Evolutionary conservation across 2,797 vertebrate genomes (phyloP), one percentile per base, ranked within the genome.

Genomic region (Philypnodon macrostomus): DNA sequence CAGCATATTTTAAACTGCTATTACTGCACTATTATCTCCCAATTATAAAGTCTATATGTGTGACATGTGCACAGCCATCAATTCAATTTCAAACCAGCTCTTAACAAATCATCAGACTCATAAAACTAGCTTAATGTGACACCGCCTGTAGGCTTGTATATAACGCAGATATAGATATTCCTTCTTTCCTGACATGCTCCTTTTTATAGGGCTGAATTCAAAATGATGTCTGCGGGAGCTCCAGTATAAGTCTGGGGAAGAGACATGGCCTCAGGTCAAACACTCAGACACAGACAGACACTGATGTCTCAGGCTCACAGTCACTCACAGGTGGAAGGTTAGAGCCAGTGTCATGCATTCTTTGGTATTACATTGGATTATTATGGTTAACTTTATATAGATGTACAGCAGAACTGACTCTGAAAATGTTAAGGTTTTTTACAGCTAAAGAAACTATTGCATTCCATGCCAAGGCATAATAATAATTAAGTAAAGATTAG

Each of bases 11-110:
- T 76, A 63, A 63, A 68, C 54, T 61, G 52, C 47, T 53, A 50
- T 77, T 66, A 77, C 44, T 65, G 33, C 32, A 52, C 50, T 59
- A 78, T 84, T 84, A 80, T 73, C 75, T 68, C 27, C 67, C 62
- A 70, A 73, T 81, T 81, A 75, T 64, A 70, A 66, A 30, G 62
- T 67, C 54, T 65, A 33, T 36, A 77, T n/a, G n/a, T n/a, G n/a
- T n/a, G n/a, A n/a, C n/a, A n/a, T n/a, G n/a, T n/a, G n/a, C n/a
- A n/a, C n/a, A n/a, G n/a, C n/a, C n/a, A n/a, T n/a, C n/a, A n/a
- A n/a, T n/a, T n/a, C n/a, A n/a, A n/a, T n/a, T n/a, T n/a, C n/a
- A n/a, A n/a, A n/a, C n/a, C n/a, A n/a, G 67, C 68, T 62, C 41
- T 65, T 65, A 74, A 73, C 67, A 78, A 80, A 79, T 85, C 70